Evolutionary conservation across 1,140 invertebrate species (phyloP).

Genomic region (Tetramorium alpestre): DNA sequence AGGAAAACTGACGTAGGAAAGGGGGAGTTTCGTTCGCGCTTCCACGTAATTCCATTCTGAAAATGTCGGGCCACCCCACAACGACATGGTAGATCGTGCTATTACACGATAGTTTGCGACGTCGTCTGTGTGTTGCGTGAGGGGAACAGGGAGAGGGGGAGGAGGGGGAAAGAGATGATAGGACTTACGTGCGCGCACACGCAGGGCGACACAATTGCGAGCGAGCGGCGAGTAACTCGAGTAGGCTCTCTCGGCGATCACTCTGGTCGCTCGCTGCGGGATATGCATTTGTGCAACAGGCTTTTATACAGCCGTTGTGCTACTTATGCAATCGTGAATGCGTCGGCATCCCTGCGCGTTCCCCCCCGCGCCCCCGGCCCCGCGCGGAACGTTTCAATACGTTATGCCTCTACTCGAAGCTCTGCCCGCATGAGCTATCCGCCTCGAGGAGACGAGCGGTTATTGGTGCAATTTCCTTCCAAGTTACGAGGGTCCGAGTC

Average conservation of each 20-base stretch:
- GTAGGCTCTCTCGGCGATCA: constrained; percentile 74
- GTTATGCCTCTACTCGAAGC: constrained; percentile 18
- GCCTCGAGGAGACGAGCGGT: constrained; percentile 28
- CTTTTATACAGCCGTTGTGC: constrained; percentile 73
- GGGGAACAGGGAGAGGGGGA: background rate
- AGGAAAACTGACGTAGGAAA: constrained; percentile 38
- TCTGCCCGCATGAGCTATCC: constrained; percentile 54
- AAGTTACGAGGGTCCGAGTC: constrained; percentile 21
- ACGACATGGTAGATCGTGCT: constrained; percentile 61
- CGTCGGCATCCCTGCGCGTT: constrained; percentile 58
- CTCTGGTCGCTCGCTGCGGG: constrained; percentile 69
- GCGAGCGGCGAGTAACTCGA: constrained; percentile 73
- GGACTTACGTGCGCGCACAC: constrained; percentile 48
- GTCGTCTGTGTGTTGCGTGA: constrained; percentile 27
- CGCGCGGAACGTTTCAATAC: constrained; percentile 58
- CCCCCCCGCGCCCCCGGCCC: background rate
- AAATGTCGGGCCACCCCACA: constrained; percentile 48
- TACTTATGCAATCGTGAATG: constrained; percentile 75
- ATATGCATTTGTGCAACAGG: constrained; percentile 75
- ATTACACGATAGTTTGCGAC: constrained; percentile 70
- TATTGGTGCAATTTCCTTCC: constrained; percentile 31
- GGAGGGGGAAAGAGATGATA: constrained; percentile 19
- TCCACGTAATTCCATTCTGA: constrained; percentile 35
- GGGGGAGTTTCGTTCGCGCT: constrained; percentile 1
- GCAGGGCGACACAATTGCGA: constrained; percentile 70